Percentiles rank a stretch among this genome's conserved stretches.
Evolutionary conservation across 2,113 vertebrate species (phyloP).

Genomic region (Ascaphus truei): DNA sequence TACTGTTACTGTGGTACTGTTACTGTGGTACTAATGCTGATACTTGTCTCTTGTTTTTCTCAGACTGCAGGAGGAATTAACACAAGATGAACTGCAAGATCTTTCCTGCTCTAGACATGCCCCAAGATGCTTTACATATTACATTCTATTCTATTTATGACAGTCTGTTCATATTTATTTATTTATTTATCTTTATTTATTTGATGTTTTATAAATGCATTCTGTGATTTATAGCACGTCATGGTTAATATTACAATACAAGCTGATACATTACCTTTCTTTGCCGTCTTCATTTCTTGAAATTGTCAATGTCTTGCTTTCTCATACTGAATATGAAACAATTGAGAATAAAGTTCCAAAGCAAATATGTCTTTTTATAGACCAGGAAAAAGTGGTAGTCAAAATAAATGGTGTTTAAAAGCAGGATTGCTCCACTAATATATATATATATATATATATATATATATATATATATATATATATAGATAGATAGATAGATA

Average conservation of each 20-base stretch:
- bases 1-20: too few species aligned
- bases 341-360: too few species aligned
- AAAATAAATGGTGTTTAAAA: too few species aligned
- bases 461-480: too few species aligned
- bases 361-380: too few species aligned
- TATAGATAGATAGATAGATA: too few species aligned
- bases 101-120: conserved; percentile 40
- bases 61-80: conserved; percentile 51
- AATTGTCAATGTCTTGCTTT: background rate
- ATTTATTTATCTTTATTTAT: conserved; percentile 65
- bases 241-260: conserved; percentile 52
- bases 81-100: conserved; percentile 4
- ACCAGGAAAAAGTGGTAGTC: too few species aligned
- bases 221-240: conserved; percentile 51
- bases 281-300: background rate
- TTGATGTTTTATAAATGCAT: conserved; percentile 49
- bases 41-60: too few species aligned
- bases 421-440: too few species aligned
- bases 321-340: too few species aligned
- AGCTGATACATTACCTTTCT: conserved; percentile 43
- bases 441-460: too few species aligned
- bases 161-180: conserved; percentile 48
- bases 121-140: conserved; percentile 35
- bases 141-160: conserved; percentile 21
- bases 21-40: too few species aligned